Evolutionary conservation across 1,140 invertebrate species (phyloP).

Genomic region (Battus philenor): DNA sequence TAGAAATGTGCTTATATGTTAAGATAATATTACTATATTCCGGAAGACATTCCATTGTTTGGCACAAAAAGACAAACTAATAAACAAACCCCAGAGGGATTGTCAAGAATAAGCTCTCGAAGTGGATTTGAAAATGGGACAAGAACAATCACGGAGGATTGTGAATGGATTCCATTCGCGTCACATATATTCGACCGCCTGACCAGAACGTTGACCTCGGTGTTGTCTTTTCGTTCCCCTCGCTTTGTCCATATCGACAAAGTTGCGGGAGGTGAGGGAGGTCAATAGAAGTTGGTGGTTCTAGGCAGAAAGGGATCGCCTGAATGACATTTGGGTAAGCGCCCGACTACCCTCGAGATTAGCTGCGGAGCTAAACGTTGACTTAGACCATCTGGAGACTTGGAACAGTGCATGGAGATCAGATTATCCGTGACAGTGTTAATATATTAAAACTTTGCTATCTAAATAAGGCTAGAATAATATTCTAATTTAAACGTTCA

Average conservation of each 20-base stretch:
- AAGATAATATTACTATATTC: no score
- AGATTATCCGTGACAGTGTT: not conserved
- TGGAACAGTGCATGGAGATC: constrained; percentile 17
- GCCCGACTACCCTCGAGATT: constrained; percentile 44
- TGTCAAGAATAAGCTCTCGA: constrained; percentile 27
- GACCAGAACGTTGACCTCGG: constrained; percentile 20
- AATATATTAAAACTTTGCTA: not conserved
- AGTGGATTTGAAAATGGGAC: constrained; percentile 45
- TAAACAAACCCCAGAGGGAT: no score
- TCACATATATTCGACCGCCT: constrained; percentile 33
- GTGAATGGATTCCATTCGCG: constrained; percentile 31
- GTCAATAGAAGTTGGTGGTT: constrained; percentile 21
- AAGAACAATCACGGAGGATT: constrained; percentile 43
- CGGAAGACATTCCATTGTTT: no score
- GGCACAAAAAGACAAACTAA: no score
- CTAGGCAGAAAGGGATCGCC: constrained; percentile 38
- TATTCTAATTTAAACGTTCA: no score
- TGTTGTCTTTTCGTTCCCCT: constrained; percentile 15
- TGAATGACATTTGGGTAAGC: constrained; percentile 55
- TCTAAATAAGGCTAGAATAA: no score
- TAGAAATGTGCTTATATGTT: no score
- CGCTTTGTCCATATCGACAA: constrained; percentile 8
- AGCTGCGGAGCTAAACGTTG: constrained; percentile 31
- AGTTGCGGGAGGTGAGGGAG: constrained; percentile 21
- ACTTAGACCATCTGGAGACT: constrained; percentile 28